Base-by-base conservation (phyloP, 2,888 invertebrate genomes). In the Agonopterix subpropinquella region DNA sequence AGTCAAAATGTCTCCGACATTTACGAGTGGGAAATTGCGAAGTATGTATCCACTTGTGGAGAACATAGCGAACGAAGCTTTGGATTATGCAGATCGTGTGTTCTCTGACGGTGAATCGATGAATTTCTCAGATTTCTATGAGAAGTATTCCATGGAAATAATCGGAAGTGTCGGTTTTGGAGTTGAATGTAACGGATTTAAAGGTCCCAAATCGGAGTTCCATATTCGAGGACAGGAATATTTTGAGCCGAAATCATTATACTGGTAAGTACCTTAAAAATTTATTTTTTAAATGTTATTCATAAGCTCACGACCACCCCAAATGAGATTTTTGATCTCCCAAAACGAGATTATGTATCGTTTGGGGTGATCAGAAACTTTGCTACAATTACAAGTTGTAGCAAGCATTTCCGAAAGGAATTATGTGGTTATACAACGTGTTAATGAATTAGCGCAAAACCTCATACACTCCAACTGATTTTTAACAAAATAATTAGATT, bases 21-120 rank as follows among this genome's bases (percentile, higher is more conserved):
- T 93, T 64, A 90, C 93, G 0, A 89, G 92, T 0, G 92, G 91
- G 7, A 93, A 92, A 71, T 71, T 94, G 45, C 93, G 91, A 67
- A 86, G 76, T 1, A 92, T 93, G 91, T 92, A 91, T 58, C 80
- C 81, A 0, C 87, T 91, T 0, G 89, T 93, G 9, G 83, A 90
- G 41, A 78, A 89, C 37, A 90, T 92, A 49, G 91, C 90, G 0
- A 71, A 85, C 9, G 83, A 90, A 49, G 83, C 92, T 57, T 66
- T 86, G 1, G 63, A 71, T 4, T 84, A 89, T 49, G 75, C 90
- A 7, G 70, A 80, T 15, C 48, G 67, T 45, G 42, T 65, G 51
- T 52, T 80, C 49, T 50, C 68, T 0, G 77, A 77, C 0, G 65
- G 63, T 2, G 68, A 77, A 49, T 68, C 77, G 1, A 63, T 91